Evolutionary conservation across 2,888 invertebrate species (phyloP).

Genomic region (Polyommatus iphigenia): DNA sequence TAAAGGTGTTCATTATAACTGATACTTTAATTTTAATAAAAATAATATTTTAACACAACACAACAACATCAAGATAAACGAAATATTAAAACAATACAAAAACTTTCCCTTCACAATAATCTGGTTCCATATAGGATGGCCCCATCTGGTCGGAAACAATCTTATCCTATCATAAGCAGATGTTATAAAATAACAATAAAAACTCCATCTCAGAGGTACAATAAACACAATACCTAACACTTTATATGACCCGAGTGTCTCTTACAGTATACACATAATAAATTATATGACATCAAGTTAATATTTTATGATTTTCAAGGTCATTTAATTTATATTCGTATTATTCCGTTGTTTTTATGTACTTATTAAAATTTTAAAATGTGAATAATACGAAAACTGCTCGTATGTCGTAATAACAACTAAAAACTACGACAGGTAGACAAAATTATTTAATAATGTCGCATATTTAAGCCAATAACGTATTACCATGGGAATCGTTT

Average conservation of each 20-base stretch:
- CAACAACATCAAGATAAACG: not conserved
- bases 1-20: too few relatives aligned
- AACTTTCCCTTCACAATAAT: not conserved
- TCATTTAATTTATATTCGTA: too few relatives aligned
- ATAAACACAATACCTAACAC: not conserved
- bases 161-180: not conserved
- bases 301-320: not conserved
- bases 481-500: not conserved
- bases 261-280: not conserved
- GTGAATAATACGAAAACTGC: too few relatives aligned
- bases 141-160: not conserved
- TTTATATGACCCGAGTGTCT: not conserved
- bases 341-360: too few relatives aligned
- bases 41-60: not conserved
- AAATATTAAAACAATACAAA: not conserved
- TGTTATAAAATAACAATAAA: conserved; percentile 19
- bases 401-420: too few relatives aligned
- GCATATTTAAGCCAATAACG: not conserved
- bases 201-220: not conserved
- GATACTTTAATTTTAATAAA: not conserved
- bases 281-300: not conserved
- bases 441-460: not conserved
- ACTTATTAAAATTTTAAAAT: too few relatives aligned
- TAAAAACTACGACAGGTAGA: too few relatives aligned
- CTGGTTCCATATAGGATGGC: not conserved